Evolutionary conservation across 2,113 vertebrate species (phyloP).

Genomic region (Otolemur garnettii): DNA sequence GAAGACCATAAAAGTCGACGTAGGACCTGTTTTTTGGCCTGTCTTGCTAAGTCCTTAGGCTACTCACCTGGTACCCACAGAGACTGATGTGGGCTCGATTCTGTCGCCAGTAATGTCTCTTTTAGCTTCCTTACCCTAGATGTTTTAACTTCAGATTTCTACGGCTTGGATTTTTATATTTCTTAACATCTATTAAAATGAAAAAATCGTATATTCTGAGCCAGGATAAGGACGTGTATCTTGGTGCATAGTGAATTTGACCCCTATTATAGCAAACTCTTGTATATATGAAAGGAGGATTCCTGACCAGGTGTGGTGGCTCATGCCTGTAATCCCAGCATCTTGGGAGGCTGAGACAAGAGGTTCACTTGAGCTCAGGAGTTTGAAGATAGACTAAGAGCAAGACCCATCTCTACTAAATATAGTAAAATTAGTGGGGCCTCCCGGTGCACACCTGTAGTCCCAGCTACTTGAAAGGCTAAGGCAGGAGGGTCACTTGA

Average conservation of each 20-base stretch:
- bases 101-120: not conserved
- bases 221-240: not conserved
- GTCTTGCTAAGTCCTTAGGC: not conserved
- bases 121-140: not conserved
- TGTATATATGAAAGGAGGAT: not conserved
- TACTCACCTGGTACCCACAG: not conserved
- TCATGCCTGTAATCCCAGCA: too few species aligned
- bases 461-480: too few species aligned
- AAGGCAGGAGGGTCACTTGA: too few species aligned
- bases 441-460: too few species aligned
- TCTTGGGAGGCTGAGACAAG: too few species aligned
- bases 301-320: not conserved
- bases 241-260: not conserved
- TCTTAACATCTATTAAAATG: not conserved
- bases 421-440: too few species aligned
- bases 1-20: not conserved
- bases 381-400: too few species aligned
- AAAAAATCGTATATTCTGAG: not conserved
- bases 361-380: too few species aligned
- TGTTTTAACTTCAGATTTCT: not conserved
- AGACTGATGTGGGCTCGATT: rapidly evolving
- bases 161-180: not conserved
- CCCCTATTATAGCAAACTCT: not conserved
- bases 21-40: not conserved
- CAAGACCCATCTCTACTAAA: too few species aligned